Conservation (phyloP, 64 coral and sea anemone species). For the Astreopora myriophthalma region DNA sequence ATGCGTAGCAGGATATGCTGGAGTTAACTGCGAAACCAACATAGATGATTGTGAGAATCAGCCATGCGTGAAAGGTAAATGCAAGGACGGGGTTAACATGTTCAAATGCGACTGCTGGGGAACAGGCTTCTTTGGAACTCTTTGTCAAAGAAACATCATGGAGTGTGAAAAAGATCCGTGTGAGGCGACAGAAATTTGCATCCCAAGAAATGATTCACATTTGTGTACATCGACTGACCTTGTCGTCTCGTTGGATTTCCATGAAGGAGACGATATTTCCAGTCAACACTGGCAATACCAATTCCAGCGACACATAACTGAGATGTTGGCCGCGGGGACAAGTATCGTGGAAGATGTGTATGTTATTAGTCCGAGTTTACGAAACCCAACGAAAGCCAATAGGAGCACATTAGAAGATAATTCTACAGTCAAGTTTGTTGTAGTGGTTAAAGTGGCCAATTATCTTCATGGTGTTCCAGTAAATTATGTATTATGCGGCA, state of each 20-base stretch:
- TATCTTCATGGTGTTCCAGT: background rate
- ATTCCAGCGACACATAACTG: background rate
- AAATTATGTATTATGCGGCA: slow-evolving; percentile 1
- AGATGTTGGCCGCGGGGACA: background rate
- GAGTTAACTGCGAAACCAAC: slow-evolving; percentile 49
- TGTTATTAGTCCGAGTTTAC: background rate
- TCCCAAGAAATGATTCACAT: background rate
- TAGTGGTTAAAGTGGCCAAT: background rate
- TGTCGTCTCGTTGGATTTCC: slow-evolving; percentile 30
- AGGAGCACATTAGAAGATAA: background rate
- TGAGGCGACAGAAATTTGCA: slow-evolving; percentile 34
- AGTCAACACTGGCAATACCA: background rate
- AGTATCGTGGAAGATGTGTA: slow-evolving; percentile 15
- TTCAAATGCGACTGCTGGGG: slow-evolving; percentile 73
- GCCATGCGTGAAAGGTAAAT: slow-evolving; percentile 25
- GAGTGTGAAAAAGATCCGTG: slow-evolving; percentile 57
- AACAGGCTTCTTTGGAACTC: slow-evolving; percentile 50
- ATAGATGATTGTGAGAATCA: slow-evolving; percentile 69
- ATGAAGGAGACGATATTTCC: background rate
- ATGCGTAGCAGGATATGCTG: slow-evolving; percentile 53
- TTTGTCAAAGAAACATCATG: slow-evolving; percentile 49
- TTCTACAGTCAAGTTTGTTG: background rate
- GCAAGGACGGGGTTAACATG: slow-evolving; percentile 52
- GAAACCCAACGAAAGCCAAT: background rate
- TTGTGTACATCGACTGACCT: background rate